Base-by-base conservation (phyloP, 1,140 invertebrate species). In the Cotesia typhae region DNA sequence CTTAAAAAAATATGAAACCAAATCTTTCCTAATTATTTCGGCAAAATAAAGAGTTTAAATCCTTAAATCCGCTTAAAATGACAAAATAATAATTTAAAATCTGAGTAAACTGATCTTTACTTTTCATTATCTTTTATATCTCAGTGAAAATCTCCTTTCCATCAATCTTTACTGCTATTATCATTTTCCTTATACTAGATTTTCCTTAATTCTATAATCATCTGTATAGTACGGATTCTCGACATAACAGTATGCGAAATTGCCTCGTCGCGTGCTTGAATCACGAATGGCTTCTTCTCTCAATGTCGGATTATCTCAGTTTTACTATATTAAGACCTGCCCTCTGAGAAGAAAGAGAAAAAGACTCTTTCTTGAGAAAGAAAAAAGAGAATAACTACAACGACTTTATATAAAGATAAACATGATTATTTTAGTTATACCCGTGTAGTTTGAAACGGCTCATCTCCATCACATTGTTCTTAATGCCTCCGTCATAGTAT, bases 261-360 rank as follows among this genome's bases (percentile, higher is more conserved):
- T 70, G 57, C 57, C 36, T 65, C 28, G 60, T 71, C 69, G 69
- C 69, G 69, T 71, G 69, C 68, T 64, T 51, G 60, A 71, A 71
- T 68, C 67, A 68, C 47, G 65, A 53, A 67, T 67, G 65, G 57
- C 63, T 65, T 60, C 63, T 65, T 60, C 14, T 60, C 28, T 51
- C 41, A 71, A 52, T 47, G 71, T 70, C 68, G 53, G 72, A 74
- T 74, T 74, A 74, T 74, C 72, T 74, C 47, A 10, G 53, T 70
- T 41, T 55, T 60, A 47, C 63, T 67, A 70, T 70, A 65, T 70
- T 70, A 69, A 65, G 67, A 70, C 60, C 35, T 38, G 37, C 67
- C 68, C 37, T 35, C 28, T 9, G 28, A 35, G 28, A 55, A 52
- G 63, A 70, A 63, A 70, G 37, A 70, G 53, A 28, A 28, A 28